Percentiles rank a stretch among this genome's conserved stretches.
Evolutionary conservation across 2,888 invertebrate genomes (phyloP).

Genomic region (Yponomeuta plumbellus): DNA sequence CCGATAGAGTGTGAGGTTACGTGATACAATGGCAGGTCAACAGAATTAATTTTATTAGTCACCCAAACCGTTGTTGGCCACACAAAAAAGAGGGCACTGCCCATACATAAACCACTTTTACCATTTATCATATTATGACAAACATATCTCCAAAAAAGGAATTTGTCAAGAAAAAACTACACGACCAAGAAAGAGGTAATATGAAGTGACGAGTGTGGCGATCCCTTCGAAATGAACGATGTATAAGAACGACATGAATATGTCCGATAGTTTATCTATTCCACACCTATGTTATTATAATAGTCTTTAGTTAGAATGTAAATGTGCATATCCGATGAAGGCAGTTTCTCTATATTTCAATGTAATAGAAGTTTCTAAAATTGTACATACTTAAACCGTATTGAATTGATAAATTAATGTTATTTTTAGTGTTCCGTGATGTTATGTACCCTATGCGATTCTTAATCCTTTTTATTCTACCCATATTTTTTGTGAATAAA

Average conservation of each 20-base stretch:
- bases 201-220: neutral
- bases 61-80: no score
- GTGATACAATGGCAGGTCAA: no score
- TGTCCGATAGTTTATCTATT: no score
- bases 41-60: no score
- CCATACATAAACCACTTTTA: no score
- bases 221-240: no score
- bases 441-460: slow-evolving; percentile 46
- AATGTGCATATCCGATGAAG: neutral
- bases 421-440: slow-evolving; percentile 46
- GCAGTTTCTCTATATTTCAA: neutral
- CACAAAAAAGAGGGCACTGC: no score
- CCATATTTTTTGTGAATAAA: slow-evolving; percentile 16
- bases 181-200: neutral
- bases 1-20: no score
- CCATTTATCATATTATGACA: no score
- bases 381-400: neutral
- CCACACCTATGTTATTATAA: no score
- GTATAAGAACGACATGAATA: no score
- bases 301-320: neutral
- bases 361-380: neutral
- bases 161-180: neutral
- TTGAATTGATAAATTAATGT: slow-evolving; percentile 27
- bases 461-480: slow-evolving; percentile 23
- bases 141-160: no score